Percentiles rank a stretch among this genome's conserved stretches.
Evolutionary conservation across 2,888 invertebrate species (phyloP).

Genomic region (Chrysomela aeneicollis): DNA sequence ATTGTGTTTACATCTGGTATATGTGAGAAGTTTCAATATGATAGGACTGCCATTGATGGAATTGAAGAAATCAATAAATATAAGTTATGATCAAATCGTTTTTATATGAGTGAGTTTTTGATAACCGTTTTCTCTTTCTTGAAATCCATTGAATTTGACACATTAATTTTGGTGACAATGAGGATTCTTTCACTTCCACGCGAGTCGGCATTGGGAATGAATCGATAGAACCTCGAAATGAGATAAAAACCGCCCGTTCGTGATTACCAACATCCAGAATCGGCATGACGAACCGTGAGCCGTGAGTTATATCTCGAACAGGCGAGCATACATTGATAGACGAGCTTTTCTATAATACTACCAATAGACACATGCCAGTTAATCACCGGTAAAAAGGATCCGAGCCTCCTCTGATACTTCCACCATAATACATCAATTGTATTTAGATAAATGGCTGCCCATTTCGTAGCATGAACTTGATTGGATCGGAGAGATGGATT

Average conservation of each 20-base stretch:
- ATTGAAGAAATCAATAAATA: too few species aligned
- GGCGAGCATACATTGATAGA: constrained; percentile 42
- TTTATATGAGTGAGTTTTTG: too few species aligned
- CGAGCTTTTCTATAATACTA: constrained; percentile 44
- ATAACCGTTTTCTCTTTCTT: too few species aligned
- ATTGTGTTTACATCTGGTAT: too few species aligned
- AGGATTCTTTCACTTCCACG: not conserved
- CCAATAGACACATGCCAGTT: constrained; percentile 45
- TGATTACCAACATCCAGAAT: not conserved
- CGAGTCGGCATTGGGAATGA: not conserved
- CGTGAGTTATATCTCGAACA: constrained; percentile 32
- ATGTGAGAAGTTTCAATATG: too few species aligned
- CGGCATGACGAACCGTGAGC: constrained; percentile 1
- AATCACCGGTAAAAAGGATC: constrained; percentile 47
- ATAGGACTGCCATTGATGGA: too few species aligned
- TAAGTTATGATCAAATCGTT: too few species aligned
- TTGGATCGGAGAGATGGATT: constrained; percentile 27
- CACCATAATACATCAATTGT: constrained; percentile 42
- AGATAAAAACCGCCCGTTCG: not conserved
- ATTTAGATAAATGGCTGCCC: constrained; percentile 38
- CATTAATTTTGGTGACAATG: not conserved
- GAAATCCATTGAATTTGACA: too few species aligned
- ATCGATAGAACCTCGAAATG: not conserved
- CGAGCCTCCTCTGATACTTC: constrained; percentile 41
- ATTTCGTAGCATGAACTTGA: constrained; percentile 35